Evolutionary conservation across 2,888 invertebrate species (phyloP), one percentile per base, ranked within the genome.

Genomic region (Pyrrhosoma nymphula): DNA sequence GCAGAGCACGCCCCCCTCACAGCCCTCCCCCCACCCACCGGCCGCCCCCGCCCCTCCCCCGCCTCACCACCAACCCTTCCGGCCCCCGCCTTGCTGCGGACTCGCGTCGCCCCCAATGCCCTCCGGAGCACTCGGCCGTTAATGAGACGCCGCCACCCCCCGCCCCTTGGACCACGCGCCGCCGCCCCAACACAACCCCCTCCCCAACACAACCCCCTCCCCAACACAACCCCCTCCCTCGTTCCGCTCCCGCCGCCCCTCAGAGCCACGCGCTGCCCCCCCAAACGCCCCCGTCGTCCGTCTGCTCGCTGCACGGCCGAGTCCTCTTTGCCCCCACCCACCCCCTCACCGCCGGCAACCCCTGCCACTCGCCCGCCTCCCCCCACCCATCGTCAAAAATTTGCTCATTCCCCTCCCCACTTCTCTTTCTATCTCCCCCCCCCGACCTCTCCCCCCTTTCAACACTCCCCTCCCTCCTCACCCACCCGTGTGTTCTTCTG

Each of bases 401-500:
- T 60, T 60, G 6, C 60, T 60, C 60, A 60, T 60, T 35, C 82
- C 30, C 35, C 82, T 35, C 69, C 26, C 10, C n/a, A 26, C 89
- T 47, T 56, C n/a, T 18, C 56, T n/a, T n/a, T n/a, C n/a, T n/a
- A 26, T 12, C 23, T 23, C 3, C 56, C n/a, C 89, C 56, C n/a
- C 89, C n/a, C 89, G 16, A 2, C 89, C 56, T 12, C n/a, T 3
- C 56, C n/a, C 89, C 26, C 4, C 16, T 26, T 26, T 55, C 3
- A 35, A 14, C 39, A 18, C 4, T 35, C 88, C 6, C 39, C 47
- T 3, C 20, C 89, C 16, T 20, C 89, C 47, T 26, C 55, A 20
- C 30, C 90, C 69, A 26, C 63, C 56, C 69, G 35, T 82, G 82
- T 82, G 35, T 82, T 82, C 26, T 93, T 93, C 47, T 39, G 93